Evolutionary conservation across 2,113 vertebrate genomes (phyloP).

Genomic region (Nicator chloris): DNA sequence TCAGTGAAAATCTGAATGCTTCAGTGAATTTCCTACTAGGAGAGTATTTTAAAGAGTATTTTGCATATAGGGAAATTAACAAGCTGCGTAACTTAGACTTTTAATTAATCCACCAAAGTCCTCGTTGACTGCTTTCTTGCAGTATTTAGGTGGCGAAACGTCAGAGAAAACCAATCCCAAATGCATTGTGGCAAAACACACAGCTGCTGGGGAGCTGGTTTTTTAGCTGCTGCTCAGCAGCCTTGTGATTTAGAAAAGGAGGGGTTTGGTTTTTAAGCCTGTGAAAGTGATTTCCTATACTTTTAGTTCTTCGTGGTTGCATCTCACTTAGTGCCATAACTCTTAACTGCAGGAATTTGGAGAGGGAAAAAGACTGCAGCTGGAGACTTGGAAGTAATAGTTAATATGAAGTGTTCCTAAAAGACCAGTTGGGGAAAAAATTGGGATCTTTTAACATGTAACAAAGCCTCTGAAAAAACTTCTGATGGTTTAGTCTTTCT

Average conservation of each 20-base stretch:
- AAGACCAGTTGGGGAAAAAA: not conserved
- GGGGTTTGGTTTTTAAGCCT: not conserved
- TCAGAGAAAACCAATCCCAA: not conserved
- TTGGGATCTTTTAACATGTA: not conserved
- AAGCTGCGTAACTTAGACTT: not conserved
- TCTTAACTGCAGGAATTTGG: not conserved
- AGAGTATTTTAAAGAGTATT: not conserved
- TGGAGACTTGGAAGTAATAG: not conserved
- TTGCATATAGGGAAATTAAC: not conserved
- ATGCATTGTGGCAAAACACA: not conserved
- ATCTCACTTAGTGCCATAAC: not conserved
- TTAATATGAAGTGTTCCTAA: constrained; percentile 53
- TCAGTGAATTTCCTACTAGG: not conserved
- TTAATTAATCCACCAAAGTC: not conserved
- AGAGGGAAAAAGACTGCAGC: not conserved
- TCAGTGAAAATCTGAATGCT: not conserved
- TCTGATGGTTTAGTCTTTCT: not conserved
- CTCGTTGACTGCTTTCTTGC: not conserved
- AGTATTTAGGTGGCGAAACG: not conserved
- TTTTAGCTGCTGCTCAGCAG: not conserved
- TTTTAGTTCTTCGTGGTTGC: not conserved
- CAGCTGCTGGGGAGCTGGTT: not conserved
- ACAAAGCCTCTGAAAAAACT: not conserved
- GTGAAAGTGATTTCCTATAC: not conserved
- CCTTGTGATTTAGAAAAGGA: not conserved